A percentile compares a stretch with the other conserved stretches of the same genome.
Evolutionary conservation across 2,113 vertebrate species (phyloP).

Genomic region (Corynorhinus townsendii): DNA sequence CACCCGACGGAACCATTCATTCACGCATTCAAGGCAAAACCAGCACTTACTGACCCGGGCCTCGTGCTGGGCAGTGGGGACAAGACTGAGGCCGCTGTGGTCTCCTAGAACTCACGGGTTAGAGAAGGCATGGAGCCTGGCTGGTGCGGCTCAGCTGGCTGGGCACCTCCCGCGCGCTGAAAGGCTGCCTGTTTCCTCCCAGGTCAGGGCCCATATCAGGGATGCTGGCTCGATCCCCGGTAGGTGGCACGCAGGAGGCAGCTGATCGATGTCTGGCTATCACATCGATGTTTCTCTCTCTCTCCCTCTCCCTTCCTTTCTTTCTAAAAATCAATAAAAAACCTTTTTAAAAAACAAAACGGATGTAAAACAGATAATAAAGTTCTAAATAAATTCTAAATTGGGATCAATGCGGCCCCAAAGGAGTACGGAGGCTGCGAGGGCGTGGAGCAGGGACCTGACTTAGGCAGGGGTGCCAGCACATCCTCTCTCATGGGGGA

Average conservation of each 20-base stretch:
- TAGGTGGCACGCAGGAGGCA: too few relatives aligned
- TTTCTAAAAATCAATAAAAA: too few relatives aligned
- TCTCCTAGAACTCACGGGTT: background rate
- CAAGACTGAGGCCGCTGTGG: background rate
- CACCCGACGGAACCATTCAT: background rate
- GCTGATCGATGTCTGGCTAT: too few relatives aligned
- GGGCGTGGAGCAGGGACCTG: background rate
- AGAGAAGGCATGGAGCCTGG: background rate
- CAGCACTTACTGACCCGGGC: background rate
- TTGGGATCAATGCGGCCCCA: too few relatives aligned
- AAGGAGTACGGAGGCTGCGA: background rate
- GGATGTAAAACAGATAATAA: background rate
- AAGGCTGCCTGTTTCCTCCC: too few relatives aligned
- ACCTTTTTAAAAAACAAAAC: background rate
- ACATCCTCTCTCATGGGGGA: too few relatives aligned
- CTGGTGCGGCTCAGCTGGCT: too few relatives aligned
- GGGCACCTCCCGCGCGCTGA: too few relatives aligned
- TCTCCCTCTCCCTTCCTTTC: too few relatives aligned
- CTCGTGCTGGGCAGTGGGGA: background rate
- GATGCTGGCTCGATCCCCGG: too few relatives aligned
- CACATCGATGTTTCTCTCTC: too few relatives aligned
- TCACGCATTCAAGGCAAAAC: background rate
- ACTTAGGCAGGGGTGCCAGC: fast-evolving
- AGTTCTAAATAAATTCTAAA: background rate
- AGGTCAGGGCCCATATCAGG: too few relatives aligned